Base-by-base conservation (phyloP, 1,140 invertebrate species). In the Drosophila tropicalis region DNA sequence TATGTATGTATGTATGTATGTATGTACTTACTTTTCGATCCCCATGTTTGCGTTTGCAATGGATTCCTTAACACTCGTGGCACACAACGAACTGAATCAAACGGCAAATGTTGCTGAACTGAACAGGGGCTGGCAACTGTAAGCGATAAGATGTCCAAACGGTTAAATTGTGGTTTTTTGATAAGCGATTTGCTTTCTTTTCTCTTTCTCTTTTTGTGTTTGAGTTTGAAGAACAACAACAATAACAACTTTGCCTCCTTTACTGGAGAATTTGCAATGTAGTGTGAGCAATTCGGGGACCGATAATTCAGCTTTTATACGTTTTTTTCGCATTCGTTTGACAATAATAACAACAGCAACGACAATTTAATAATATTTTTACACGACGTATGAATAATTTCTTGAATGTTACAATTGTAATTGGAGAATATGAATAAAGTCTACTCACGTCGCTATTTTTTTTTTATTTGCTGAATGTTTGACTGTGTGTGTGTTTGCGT, bases 11-110 rank as follows among this genome's bases (percentile, higher is more conserved):
- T n/a, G n/a, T n/a, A n/a, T n/a, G n/a, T n/a, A 25, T 22, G 29
- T 29, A 29, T 4, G 13, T 77, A 90, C 84, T 89, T 70, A 89
- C 84, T 81, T 89, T 32, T 89, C 84, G 57, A 89, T 63, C 47
- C 84, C 75, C 84, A 89, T 89, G 12, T 22, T 56, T 56, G 62
- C 55, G 12, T 22, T 56, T 54, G 58, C 55, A 25, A 29, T 51
- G 13, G 17, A 41, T 29, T 29, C 29, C 29, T 12, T 41, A 66
- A 61, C 62, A 55, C 44, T 17, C 7, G 15, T 54, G 44, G 34
- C 62, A 39, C 40, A 79, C 65, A 71, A 4, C 4, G 36, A 39
- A 90, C 85, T 89, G 66, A 57, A 72, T 67, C 67, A 68, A 65
- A 67, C 84, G 84, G 72, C 72, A 51, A 61, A 19, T 68, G 76